A percentile compares a stretch with the other conserved stretches of the same genome.
Conservation (phyloP, 2,797 vertebrate genomes). For the Lophius americanus region DNA sequence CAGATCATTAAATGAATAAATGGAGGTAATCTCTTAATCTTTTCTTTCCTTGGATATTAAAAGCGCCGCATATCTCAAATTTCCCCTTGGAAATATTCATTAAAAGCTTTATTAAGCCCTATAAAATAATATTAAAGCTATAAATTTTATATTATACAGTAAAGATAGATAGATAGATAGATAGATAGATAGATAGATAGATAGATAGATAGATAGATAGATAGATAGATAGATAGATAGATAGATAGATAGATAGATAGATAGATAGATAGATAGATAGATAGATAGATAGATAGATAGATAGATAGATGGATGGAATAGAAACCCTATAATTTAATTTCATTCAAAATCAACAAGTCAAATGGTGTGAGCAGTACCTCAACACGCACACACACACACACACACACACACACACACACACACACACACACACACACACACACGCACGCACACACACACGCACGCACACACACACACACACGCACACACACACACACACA, state of each 20-base stretch:
- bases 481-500: slow-evolving; percentile 7
- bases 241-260: background rate
- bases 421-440: slow-evolving; percentile 14
- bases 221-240: background rate
- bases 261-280: slow-evolving; percentile 5
- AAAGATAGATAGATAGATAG: background rate
- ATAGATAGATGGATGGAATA: slow-evolving; percentile 7
- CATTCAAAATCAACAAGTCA: slow-evolving; percentile 49
- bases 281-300: background rate
- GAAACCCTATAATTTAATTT: slow-evolving; percentile 37
- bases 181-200: slow-evolving; percentile 7
- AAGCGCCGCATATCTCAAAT: background rate
- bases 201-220: background rate
- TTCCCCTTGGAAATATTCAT: slow-evolving; percentile 12
- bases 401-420: slow-evolving; percentile 26
- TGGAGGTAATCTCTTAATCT: background rate
- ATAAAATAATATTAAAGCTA: background rate
- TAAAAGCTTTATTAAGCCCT: background rate
- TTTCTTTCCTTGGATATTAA: background rate
- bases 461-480: slow-evolving; percentile 26
- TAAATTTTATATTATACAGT: slow-evolving; percentile 6
- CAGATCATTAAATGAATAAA: slow-evolving; percentile 9
- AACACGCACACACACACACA: slow-evolving; percentile 9
- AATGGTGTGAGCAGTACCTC: slow-evolving; percentile 32
- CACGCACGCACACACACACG: slow-evolving; percentile 13